Conservation (phyloP, 2,113 vertebrate genomes). For the Perognathus longimembris region DNA sequence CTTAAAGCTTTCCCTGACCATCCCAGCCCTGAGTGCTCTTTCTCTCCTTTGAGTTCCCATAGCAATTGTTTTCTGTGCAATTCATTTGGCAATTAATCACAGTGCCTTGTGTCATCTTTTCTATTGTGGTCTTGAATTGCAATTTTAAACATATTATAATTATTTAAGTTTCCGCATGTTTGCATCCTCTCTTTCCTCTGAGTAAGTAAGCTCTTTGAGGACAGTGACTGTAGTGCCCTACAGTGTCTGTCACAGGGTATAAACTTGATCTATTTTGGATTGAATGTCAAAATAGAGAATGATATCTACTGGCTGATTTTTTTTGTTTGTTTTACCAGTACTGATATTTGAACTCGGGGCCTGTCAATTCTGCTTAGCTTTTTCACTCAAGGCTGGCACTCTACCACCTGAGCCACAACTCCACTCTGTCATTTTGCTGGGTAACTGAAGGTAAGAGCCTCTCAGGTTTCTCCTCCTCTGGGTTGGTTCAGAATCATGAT, state of each 20-base stretch:
- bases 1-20: constrained; percentile 63
- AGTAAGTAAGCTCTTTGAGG: constrained; percentile 59
- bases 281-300: constrained; percentile 66
- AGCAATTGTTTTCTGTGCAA: constrained; percentile 67
- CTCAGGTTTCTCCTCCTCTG: too few species aligned
- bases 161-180: constrained; percentile 69
- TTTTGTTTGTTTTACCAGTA: too few species aligned
- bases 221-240: constrained; percentile 39
- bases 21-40: constrained; percentile 45
- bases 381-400: too few species aligned
- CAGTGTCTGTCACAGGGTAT: not conserved
- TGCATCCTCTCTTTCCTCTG: constrained; percentile 52
- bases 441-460: too few species aligned
- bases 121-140: constrained; percentile 63
- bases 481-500: too few species aligned
- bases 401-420: too few species aligned
- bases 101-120: constrained; percentile 65
- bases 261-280: constrained; percentile 44
- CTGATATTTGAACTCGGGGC: too few species aligned
- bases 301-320: not conserved
- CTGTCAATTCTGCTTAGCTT: too few species aligned
- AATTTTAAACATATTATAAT: constrained; percentile 69
- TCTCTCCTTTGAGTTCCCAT: constrained; percentile 63
- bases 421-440: too few species aligned
- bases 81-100: constrained; percentile 77